Evolutionary conservation across 2,797 vertebrate species (phyloP), one percentile per base, ranked within the genome.

Genomic region (Peromyscus melanophrys): DNA sequence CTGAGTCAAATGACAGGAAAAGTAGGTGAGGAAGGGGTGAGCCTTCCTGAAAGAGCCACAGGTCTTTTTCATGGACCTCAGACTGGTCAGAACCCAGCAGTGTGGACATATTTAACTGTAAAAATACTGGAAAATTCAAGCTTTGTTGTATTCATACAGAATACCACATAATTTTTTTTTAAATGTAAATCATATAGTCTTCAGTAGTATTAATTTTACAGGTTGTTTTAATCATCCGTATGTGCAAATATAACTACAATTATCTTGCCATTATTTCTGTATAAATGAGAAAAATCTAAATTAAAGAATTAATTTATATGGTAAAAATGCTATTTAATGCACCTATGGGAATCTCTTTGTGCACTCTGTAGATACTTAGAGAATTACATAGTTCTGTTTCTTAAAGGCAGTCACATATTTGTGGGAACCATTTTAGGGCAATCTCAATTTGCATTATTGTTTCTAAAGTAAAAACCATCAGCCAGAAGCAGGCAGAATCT

Each of bases 361-460:
- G 46, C 34, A 67, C 3, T 69, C 78, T 34, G 34, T 40, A 75
- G 78, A 78, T 77, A 78, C 0, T 93, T 55, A 76, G 2, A 67
- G 19, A 4, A 49, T 85, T 90, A 90, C 14, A 2, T 40, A 43
- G 6, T 86, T 96, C 4, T 14, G 4, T 34, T 92, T 88, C 55
- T 92, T 92, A 94, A 96, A 80, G 10, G 4, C 49, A 65, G 16
- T 63, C 21, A 80, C 1, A 27, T 3, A 19, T 90, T 89, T 95
- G 1, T 57, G n/a, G 1, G 40, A 84, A 40, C 49, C 65, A 81
- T 75, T 34, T 40, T 90, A 85, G 5, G 27, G 5, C 59, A 90
- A 40, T n/a, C 21, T 25, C 12, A 93, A n/a, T 27, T 61, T 92
- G 4, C 0, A 43, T 65, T 92, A 83, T 57, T 95, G 27, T 61